Evolutionary conservation across 2,113 vertebrate genomes (phyloP).

Genomic region (Lampris incognitus): DNA sequence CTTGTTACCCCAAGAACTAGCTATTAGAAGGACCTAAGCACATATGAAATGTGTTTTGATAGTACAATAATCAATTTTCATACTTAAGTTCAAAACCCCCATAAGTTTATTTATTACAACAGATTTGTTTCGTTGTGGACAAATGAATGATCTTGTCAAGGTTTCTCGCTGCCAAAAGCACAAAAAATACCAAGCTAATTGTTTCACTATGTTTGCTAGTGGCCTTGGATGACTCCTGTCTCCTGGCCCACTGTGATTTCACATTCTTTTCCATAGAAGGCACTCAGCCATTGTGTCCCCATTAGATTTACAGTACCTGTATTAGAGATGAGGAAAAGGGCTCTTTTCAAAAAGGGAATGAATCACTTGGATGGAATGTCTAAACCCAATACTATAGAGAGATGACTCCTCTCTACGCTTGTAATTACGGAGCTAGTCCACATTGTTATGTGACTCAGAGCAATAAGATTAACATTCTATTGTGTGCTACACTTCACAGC

Average conservation of each 20-base stretch:
- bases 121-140: slow-evolving; percentile 47
- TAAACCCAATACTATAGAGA: slow-evolving; percentile 6
- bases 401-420: slow-evolving; percentile 42
- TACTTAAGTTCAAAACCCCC: slow-evolving; percentile 23
- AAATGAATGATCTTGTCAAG: slow-evolving; percentile 51
- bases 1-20: not conserved
- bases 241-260: slow-evolving; percentile 54
- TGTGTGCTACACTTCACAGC: slow-evolving; percentile 22
- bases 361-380: slow-evolving; percentile 49
- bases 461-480: slow-evolving; percentile 42
- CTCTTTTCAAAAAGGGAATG: not conserved
- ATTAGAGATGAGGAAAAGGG: slow-evolving; percentile 17
- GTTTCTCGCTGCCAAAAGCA: slow-evolving; percentile 40
- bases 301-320: slow-evolving; percentile 3
- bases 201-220: slow-evolving; percentile 67
- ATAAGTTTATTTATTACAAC: slow-evolving; percentile 58
- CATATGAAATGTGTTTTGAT: slow-evolving; percentile 42
- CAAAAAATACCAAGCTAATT: slow-evolving; percentile 65
- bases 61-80: slow-evolving; percentile 24
- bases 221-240: slow-evolving; percentile 62
- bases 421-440: slow-evolving; percentile 11
- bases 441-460: slow-evolving; percentile 45
- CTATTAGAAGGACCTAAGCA: slow-evolving; percentile 40
- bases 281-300: slow-evolving; percentile 43
- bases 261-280: slow-evolving; percentile 53